These are phyloP conservation scores for Temnothorax ravouxi DNA, from an alignment of 2,888 invertebrate genomes.

Conservation along the genomic window DNA sequence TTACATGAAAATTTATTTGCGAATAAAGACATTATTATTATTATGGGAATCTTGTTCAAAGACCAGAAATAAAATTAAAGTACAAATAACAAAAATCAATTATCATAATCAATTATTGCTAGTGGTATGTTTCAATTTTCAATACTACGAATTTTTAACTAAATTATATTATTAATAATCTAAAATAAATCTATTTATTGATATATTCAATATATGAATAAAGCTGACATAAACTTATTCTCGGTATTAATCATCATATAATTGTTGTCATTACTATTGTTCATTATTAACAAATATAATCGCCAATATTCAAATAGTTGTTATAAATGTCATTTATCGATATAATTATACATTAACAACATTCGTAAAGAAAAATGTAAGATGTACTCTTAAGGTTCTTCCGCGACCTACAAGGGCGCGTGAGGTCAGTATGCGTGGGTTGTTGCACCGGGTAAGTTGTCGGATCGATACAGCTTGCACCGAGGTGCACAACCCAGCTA, in stretches of 20 bases:
- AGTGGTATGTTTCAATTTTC: neutral
- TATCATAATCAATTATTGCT: too few species aligned
- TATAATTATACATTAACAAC: neutral
- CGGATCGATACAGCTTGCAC: conserved; percentile 83
- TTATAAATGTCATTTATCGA: neutral
- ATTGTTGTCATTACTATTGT: neutral
- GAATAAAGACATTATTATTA: conserved; percentile 48
- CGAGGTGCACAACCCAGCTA: conserved; percentile 82
- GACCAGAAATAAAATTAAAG: conserved; percentile 10
- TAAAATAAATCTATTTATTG: neutral
- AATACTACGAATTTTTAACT: neutral
- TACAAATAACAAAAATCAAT: neutral
- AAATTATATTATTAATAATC: neutral
- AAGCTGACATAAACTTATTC: neutral
- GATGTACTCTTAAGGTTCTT: conserved; percentile 53
- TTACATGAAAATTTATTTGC: conserved; percentile 32
- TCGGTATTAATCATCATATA: neutral
- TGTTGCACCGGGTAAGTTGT: conserved; percentile 83
- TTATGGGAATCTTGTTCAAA: neutral
- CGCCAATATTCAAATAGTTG: neutral
- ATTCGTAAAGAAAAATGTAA: neutral
- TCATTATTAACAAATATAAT: neutral
- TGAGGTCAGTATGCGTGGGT: conserved; percentile 84
- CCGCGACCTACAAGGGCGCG: conserved; percentile 76
- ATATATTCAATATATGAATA: neutral